Percentiles rank a stretch among this genome's conserved stretches.
Evolutionary conservation across 1,140 invertebrate species (phyloP).

Genomic region (Aphaenogaster ashmeadi): DNA sequence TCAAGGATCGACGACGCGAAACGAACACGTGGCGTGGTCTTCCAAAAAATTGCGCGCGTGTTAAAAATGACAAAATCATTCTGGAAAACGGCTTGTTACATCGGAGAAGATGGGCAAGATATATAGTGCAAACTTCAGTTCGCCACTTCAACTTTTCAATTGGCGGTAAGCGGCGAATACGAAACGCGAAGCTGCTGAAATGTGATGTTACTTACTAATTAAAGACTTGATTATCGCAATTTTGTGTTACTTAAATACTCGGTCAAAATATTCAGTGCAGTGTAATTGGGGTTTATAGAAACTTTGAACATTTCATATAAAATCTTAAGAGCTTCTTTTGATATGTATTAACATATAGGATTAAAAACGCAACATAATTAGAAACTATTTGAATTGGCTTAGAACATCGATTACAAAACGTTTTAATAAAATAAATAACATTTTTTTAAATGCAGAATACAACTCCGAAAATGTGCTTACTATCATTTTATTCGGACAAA

Average conservation of each 20-base stretch:
- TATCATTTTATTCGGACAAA: neutral
- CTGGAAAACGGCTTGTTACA: neutral
- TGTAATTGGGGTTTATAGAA: neutral
- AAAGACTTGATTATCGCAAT: neutral
- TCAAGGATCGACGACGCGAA: neutral
- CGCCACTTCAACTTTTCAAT: neutral
- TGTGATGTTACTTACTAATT: neutral
- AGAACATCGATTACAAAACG: neutral
- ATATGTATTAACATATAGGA: neutral
- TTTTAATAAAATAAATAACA: neutral
- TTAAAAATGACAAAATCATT: neutral
- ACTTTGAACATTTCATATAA: neutral
- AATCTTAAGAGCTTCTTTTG: neutral
- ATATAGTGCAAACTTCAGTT: neutral
- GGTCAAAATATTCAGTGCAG: neutral
- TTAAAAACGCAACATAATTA: neutral
- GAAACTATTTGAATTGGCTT: neutral
- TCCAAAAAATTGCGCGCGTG: neutral
- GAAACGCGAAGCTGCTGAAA: neutral
- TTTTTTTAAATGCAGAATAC: neutral
- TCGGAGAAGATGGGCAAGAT: neutral
- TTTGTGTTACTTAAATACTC: neutral
- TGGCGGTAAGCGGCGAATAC: neutral
- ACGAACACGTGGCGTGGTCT: neutral
- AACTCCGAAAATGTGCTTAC: neutral